phyloP scores from a whole-genome alignment of 2,797 vertebrate species.

The Loriculus beryllinus region DNA sequence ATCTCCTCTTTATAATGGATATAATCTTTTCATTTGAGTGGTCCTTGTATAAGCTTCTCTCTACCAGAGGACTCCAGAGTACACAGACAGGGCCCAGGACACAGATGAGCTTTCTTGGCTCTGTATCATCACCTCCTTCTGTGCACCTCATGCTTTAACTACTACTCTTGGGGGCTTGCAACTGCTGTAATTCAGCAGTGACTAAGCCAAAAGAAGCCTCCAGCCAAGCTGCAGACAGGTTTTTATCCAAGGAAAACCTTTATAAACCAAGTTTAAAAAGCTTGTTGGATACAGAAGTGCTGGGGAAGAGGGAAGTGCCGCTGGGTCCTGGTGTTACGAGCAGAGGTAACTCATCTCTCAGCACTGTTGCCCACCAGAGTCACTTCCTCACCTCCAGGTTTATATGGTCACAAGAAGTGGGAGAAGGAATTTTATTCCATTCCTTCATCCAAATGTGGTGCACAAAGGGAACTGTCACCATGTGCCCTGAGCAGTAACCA shows the following conservation, averaged over 20 bases:
- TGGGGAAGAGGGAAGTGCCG: neutral
- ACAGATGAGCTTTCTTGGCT: neutral
- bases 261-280: neutral
- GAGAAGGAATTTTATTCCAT: neutral
- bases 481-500: neutral
- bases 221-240: neutral
- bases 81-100: neutral
- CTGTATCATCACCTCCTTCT: neutral
- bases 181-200: neutral
- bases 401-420: neutral
- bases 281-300: neutral
- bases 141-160: neutral
- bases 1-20: neutral
- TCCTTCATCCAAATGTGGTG: rapidly evolving
- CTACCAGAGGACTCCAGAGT: neutral
- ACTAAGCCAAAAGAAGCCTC: neutral
- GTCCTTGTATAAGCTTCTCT: neutral
- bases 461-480: neutral
- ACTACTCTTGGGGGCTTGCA: neutral
- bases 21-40: neutral
- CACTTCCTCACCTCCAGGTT: neutral
- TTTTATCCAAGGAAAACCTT: neutral
- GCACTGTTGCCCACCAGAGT: neutral
- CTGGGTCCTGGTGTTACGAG: neutral
- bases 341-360: neutral